Percentiles rank a stretch among this genome's conserved stretches.
These are phyloP conservation scores for Threskiornis aethiopicus DNA, from an alignment of 2,797 vertebrate species.

Conservation along the genomic window DNA sequence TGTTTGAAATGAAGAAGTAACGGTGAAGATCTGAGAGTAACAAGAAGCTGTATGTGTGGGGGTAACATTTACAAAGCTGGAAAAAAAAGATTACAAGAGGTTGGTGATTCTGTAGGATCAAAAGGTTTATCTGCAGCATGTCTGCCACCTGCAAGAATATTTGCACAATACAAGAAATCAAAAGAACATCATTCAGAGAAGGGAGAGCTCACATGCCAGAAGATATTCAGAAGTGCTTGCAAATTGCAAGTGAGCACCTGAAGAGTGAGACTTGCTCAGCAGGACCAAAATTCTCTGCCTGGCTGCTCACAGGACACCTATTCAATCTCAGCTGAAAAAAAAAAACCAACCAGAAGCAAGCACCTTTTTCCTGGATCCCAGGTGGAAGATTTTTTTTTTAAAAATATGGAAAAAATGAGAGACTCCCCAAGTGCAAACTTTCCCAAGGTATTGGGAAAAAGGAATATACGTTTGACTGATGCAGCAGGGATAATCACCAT, in stretches of 20 bases:
- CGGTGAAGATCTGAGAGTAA: neutral
- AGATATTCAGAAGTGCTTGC: neutral
- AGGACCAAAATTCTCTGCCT: neutral
- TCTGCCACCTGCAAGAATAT: neutral
- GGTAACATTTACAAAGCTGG: constrained; percentile 1
- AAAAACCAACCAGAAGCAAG: neutral
- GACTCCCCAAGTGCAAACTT: neutral
- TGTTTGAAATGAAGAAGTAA: neutral
- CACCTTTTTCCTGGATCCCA: neutral
- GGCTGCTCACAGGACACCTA: neutral
- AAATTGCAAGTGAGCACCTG: neutral
- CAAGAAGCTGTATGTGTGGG: neutral
- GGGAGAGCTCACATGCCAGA: neutral
- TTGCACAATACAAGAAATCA: neutral
- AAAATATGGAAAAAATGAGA: neutral
- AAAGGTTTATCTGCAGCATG: neutral
- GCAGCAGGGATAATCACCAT: neutral
- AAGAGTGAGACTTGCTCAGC: neutral
- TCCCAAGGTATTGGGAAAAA: neutral
- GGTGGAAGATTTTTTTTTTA: neutral
- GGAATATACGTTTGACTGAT: neutral
- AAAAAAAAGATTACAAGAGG: neutral
- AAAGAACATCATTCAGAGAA: neutral
- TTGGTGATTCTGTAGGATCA: neutral
- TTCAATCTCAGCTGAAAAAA: neutral